Evolutionary conservation across 2,888 invertebrate species (phyloP).

Genomic region (Zaprionus bogoriensis): DNA sequence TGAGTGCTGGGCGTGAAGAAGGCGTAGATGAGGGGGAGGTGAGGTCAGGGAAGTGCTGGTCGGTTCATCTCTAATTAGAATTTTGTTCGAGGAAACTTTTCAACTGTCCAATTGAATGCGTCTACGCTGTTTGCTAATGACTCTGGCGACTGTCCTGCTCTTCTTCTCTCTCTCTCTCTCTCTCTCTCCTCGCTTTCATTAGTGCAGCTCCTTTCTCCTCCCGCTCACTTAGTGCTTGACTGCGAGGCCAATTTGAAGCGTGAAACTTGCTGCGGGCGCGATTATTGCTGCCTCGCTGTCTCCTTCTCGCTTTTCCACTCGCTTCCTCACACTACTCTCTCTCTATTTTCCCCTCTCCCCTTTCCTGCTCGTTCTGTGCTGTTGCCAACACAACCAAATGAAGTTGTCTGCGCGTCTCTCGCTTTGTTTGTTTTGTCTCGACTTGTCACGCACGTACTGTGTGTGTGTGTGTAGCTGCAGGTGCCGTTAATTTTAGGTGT

Average conservation of each 20-base stretch:
- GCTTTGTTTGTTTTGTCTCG: constrained; percentile 63
- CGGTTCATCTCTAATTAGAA: constrained; percentile 18
- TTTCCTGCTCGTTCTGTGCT: not conserved
- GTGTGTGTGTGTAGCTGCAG: constrained; percentile 26
- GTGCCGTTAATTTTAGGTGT: constrained; percentile 37
- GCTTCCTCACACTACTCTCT: constrained; percentile 1
- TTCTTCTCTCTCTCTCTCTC: not conserved
- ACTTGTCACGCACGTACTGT: constrained; percentile 53
- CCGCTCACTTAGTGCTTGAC: not conserved
- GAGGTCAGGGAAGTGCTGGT: not conserved
- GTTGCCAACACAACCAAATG: constrained; percentile 45
- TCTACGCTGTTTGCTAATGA: constrained; percentile 26
- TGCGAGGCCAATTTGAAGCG: constrained; percentile 40
- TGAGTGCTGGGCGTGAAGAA: not conserved
- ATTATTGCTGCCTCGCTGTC: not conserved
- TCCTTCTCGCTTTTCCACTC: not conserved
- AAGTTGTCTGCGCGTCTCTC: constrained; percentile 49
- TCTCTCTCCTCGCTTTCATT: not conserved
- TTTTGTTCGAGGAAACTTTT: constrained; percentile 18
- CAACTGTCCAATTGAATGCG: constrained; percentile 24
- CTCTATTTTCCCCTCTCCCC: not conserved
- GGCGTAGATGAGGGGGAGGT: not conserved
- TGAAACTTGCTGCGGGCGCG: constrained; percentile 55
- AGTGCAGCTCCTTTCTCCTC: not conserved
- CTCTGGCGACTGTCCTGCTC: not conserved